Conservation (phyloP, 2,888 invertebrate species). For the Chrysomela aeneicollis region DNA sequence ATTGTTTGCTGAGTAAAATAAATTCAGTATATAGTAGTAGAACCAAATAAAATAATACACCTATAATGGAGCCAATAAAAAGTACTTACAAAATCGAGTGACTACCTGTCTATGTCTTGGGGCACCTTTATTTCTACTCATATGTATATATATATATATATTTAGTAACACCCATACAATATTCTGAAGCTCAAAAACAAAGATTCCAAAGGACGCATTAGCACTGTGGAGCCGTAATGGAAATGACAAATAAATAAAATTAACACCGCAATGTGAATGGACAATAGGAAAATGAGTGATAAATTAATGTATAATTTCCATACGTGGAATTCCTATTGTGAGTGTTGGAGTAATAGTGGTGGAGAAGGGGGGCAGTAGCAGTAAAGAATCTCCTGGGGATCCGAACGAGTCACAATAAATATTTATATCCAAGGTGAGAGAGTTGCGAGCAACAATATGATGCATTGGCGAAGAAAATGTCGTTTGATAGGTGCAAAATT, state of each 20-base stretch:
- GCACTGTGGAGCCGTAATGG: conserved; percentile 47
- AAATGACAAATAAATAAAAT: conserved; percentile 60
- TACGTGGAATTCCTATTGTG: conserved; percentile 59
- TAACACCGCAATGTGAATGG: conserved; percentile 57
- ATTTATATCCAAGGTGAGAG: conserved; percentile 61
- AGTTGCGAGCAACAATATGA: conserved; percentile 48
- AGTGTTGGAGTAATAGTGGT: conserved; percentile 38
- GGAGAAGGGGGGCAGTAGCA: conserved; percentile 57
- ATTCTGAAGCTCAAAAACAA: conserved; percentile 24
- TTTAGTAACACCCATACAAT: conserved; percentile 12
- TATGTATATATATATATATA: too few species aligned
- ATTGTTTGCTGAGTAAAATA: too few species aligned
- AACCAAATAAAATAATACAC: too few species aligned
- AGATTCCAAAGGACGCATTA: conserved; percentile 37
- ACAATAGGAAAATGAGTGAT: conserved; percentile 60
- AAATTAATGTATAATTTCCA: conserved; percentile 61
- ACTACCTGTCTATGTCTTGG: too few species aligned
- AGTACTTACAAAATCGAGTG: too few species aligned
- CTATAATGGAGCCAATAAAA: too few species aligned
- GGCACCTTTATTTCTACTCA: too few species aligned
- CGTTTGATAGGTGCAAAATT: not conserved
- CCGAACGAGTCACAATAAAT: conserved; percentile 61
- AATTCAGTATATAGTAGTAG: too few species aligned
- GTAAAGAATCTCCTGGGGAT: conserved; percentile 58
- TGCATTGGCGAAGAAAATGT: conserved; percentile 22